Conservation (phyloP, 2,797 vertebrate species). For the Falco biarmicus region DNA sequence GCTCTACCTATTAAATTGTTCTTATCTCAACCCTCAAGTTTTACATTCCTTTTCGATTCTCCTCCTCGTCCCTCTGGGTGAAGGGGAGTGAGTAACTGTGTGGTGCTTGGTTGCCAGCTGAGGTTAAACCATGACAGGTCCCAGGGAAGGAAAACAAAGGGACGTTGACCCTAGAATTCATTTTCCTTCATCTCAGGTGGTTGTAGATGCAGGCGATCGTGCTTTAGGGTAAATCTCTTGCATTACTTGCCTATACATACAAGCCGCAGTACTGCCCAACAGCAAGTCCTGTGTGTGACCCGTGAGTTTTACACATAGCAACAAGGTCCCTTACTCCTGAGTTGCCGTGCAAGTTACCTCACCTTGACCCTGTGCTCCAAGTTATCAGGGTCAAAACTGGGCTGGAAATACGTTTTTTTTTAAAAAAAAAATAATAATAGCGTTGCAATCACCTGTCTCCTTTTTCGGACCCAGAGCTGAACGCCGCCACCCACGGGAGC, state of each 20-base stretch:
- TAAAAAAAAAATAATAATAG: background rate
- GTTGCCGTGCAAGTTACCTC: background rate
- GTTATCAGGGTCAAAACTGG: slow-evolving; percentile 65
- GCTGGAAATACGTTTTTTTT: slow-evolving; percentile 39
- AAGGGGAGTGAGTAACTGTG: no score
- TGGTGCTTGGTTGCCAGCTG: no score
- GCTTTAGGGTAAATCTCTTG: background rate
- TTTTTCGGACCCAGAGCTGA: background rate
- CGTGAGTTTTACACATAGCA: fast-evolving
- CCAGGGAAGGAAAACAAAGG: background rate
- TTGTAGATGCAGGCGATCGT: background rate
- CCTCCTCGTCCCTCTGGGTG: no score
- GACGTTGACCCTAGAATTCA: background rate
- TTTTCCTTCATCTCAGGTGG: background rate
- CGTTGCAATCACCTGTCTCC: background rate
- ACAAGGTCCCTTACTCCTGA: background rate
- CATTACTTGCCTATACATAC: background rate
- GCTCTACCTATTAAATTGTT: no score
- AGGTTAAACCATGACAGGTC: no score
- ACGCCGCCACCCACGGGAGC: background rate
- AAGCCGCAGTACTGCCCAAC: background rate
- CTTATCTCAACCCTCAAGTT: no score
- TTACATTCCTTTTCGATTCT: no score
- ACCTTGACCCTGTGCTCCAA: slow-evolving; percentile 84
- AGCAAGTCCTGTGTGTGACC: background rate